Evolutionary conservation across 2,797 vertebrate species (phyloP).

Genomic region (Phoebastria nigripes): DNA sequence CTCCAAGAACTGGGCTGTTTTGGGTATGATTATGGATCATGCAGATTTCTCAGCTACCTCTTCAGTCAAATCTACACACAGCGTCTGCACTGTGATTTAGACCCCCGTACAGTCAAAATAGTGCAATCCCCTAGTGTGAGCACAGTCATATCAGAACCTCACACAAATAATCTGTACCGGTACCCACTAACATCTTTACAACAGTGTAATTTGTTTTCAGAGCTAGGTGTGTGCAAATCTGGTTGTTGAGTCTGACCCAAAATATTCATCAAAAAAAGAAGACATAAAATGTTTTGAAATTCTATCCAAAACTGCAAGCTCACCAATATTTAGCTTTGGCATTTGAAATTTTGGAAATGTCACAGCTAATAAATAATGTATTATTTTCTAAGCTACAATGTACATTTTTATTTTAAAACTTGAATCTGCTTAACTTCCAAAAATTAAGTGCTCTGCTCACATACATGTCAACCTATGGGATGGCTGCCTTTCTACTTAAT

Average conservation of each 20-base stretch:
- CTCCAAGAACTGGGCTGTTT: background rate
- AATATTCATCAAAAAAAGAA: background rate
- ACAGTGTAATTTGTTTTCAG: background rate
- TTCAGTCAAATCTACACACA: background rate
- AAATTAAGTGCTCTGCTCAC: background rate
- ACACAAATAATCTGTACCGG: background rate
- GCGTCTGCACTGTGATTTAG: background rate
- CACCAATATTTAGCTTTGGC: conserved; percentile 16
- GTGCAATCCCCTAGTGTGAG: background rate
- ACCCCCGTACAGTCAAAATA: background rate
- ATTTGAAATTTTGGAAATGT: conserved; percentile 42
- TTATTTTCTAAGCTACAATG: background rate
- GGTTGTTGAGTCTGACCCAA: background rate
- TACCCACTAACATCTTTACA: background rate
- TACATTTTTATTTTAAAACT: conserved; percentile 19
- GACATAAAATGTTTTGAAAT: background rate
- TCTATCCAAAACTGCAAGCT: conserved; percentile 17
- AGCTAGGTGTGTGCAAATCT: background rate
- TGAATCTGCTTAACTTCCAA: background rate
- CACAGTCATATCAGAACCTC: background rate
- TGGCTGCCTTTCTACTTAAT: conserved; percentile 37
- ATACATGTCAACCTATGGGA: background rate
- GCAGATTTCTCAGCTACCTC: background rate
- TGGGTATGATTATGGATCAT: too few species aligned
- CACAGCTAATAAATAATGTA: conserved; percentile 44